Evolutionary conservation across 1,140 invertebrate species (phyloP), one percentile per base, ranked within the genome.

Genomic region (Eriocheir sinensis): DNA sequence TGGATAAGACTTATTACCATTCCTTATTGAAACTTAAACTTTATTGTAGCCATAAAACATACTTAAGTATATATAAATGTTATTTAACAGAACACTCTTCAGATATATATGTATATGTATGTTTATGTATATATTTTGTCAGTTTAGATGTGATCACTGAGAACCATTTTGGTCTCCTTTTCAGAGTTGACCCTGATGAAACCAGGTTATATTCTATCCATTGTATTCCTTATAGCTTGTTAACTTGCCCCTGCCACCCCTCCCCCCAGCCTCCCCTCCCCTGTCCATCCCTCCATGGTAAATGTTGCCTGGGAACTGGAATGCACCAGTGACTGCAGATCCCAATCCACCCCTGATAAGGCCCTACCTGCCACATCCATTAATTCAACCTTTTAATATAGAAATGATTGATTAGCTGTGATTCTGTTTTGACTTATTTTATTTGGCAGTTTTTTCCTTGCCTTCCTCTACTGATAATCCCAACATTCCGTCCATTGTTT

Each of bases 301-400:
- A 91, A 86, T 91, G 93, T 94, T 94, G 93, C 91, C 91, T 94
- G 89, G 86, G 21, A 53, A 30, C 27, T 94, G 89, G 89, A 94
- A 91, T 94, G 93, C 81, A 85, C 44, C 91, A 91, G 72, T 92
- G 79, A 94, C 53, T 97, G 41, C 96, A 98, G 98, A 4, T 72
- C 60, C 60, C 60, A n/a, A 27, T n/a, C 12, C 60, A 72, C n/a
- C n/a, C 21, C 60, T 72, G 6, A 72, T 72, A 72, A 21, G 60
- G n/a, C 60, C n/a, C 60, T n/a, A 72, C 60, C 60, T n/a, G n/a
- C 60, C 60, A 27, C 60, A 72, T 72, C 60, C 60, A 72, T 72
- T 72, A n/a, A 72, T 72, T 72, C 12, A 21, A 72, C 60, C 27
- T 72, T 72, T 72, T 53, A 6, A 72, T 72, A 21, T 72, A 72